Percentiles rank a stretch among this genome's conserved stretches.
Evolutionary conservation across 2,797 vertebrate species (phyloP).

Genomic region (Melanotaenia trifasciata): DNA sequence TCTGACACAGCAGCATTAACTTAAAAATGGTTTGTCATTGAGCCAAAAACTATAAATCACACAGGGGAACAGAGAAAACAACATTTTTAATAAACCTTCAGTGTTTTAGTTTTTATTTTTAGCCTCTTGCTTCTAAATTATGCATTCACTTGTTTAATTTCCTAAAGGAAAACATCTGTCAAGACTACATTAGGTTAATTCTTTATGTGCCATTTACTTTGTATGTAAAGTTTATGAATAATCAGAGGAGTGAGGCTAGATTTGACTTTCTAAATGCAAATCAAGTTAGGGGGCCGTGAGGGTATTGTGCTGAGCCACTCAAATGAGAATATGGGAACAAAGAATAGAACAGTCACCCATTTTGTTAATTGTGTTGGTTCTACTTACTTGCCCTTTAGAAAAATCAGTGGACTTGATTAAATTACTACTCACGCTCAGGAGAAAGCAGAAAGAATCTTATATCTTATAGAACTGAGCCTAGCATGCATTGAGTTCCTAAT

Average conservation of each 20-base stretch:
- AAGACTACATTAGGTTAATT: constrained; percentile 11
- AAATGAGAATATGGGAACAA: constrained; percentile 55
- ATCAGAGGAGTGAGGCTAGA: constrained; percentile 46
- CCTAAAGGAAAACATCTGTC: constrained; percentile 16
- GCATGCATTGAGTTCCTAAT: constrained; percentile 31
- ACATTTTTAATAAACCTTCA: background rate
- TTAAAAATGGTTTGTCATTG: background rate
- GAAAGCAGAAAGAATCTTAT: constrained; percentile 31
- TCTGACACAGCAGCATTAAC: background rate
- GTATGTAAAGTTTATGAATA: constrained; percentile 48
- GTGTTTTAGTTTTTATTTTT: background rate
- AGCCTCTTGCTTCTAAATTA: constrained; percentile 19
- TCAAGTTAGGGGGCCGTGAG: constrained; percentile 28
- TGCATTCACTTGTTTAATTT: background rate
- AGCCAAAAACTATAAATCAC: constrained; percentile 3
- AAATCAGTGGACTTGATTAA: constrained; percentile 77
- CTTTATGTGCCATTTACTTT: constrained; percentile 39
- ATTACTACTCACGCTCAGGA: constrained; percentile 61
- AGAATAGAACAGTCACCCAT: constrained; percentile 64
- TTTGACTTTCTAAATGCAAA: constrained; percentile 74
- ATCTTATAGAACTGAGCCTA: constrained; percentile 33
- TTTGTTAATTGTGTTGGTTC: constrained; percentile 79
- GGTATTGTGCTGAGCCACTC: constrained; percentile 55
- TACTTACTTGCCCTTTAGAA: constrained; percentile 69
- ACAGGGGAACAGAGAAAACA: background rate